Base-by-base conservation (phyloP, 2,888 invertebrate genomes). In the Pseudococcus viburni region DNA sequence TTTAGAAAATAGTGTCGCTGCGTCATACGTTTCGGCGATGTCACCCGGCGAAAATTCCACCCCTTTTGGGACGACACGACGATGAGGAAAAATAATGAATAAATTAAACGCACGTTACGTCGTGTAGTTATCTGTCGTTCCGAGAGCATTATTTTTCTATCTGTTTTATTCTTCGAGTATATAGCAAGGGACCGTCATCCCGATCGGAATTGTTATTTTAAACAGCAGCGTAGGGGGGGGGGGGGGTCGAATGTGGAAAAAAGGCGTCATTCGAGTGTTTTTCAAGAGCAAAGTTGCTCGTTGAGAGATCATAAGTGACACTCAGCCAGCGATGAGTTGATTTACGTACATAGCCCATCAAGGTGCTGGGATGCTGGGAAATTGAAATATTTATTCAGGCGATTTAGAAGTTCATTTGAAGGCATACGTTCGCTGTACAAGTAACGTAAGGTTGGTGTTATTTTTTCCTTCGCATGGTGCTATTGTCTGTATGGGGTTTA, bases 1-100 rank as follows among this genome's bases (percentile, higher is more conserved):
- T 85, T 59, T 64, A 26, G 59, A 85, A 85, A 85, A 85, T 83
- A 55, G 15, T 55, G 55, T n/a, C 55, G 48, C 48, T 15, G 22
- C 68, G 64, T 68, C 68, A 26, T 33, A 33, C 26, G 9, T 11
- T 68, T 8, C 68, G 68, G 19, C 64, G 51, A 17, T 51, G 51
- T 15, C 51, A 51, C 55, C 8, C 17, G 0, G 17, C 7, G n/a
- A 6, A 51, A 4, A 51, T 17, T 51, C 51, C 55, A n/a, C 55
- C 55, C 55, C 8, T n/a, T n/a, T 6, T n/a, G 42, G 5, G 8
- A 0, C 42, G 42, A 42, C n/a, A 55, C 17, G n/a, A 51, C 15
- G 51, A n/a, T n/a, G n/a, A 7, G 0, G 12, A 12, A 17, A 55
- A n/a, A 55, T 55, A 55, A 55, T 55, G 55, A 55, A 55, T 55